Evolutionary conservation across 2,113 vertebrate genomes (phyloP).

Genomic region (Pelecanus crispus): DNA sequence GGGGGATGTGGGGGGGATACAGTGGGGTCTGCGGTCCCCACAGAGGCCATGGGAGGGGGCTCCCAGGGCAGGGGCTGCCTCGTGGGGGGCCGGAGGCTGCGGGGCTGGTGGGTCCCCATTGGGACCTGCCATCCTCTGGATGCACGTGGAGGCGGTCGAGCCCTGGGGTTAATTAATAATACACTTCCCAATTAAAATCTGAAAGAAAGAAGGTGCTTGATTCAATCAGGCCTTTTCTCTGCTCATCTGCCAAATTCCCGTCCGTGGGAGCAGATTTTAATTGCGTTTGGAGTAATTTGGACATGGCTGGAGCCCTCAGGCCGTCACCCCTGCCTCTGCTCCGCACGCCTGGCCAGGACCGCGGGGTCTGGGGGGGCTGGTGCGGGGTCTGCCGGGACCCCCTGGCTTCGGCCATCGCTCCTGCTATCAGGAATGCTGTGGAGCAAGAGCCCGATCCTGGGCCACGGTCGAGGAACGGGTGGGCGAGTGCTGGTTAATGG

Average conservation of each 20-base stretch:
- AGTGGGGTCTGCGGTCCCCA: neutral
- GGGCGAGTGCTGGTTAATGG: accelerated
- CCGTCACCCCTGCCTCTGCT: neutral
- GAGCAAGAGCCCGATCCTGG: neutral
- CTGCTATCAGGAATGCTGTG: neutral
- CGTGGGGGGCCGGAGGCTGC: neutral
- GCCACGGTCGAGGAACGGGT: neutral
- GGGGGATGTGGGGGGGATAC: neutral
- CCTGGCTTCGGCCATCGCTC: neutral
- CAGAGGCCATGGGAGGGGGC: neutral
- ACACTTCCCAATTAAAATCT: constrained; percentile 22
- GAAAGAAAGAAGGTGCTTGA: constrained; percentile 8
- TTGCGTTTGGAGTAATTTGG: constrained; percentile 17
- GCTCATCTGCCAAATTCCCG: constrained; percentile 20
- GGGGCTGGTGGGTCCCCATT: accelerated
- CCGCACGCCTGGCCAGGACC: accelerated
- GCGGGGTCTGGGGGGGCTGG: neutral
- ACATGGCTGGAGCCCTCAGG: neutral
- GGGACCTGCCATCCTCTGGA: neutral
- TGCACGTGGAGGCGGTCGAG: neutral
- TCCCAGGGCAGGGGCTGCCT: neutral
- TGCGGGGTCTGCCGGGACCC: neutral
- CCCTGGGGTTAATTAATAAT: constrained; percentile 36
- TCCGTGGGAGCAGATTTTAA: constrained; percentile 26
- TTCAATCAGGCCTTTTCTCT: neutral